These are phyloP conservation scores for Xylocopa sonorina DNA, from an alignment of 1,140 invertebrate genomes.

Conservation along the genomic window DNA sequence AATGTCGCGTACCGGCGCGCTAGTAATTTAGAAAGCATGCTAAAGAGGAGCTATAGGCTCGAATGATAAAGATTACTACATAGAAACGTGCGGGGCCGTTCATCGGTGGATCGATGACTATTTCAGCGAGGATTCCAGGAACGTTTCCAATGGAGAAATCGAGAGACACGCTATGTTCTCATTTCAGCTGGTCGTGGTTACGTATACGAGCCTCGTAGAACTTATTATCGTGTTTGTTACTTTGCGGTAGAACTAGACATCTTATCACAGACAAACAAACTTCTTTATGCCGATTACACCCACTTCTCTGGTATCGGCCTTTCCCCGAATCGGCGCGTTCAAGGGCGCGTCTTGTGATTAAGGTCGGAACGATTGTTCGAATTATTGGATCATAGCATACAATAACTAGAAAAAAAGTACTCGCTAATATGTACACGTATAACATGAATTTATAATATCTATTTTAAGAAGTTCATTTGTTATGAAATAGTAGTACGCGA, in stretches of 20 bases:
- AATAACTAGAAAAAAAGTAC: too few species aligned
- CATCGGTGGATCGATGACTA: constrained; percentile 43
- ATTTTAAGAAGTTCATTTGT: too few species aligned
- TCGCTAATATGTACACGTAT: too few species aligned
- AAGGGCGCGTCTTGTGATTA: constrained; percentile 37
- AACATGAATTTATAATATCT: too few species aligned
- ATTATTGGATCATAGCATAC: too few species aligned
- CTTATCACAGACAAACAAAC: constrained; percentile 50
- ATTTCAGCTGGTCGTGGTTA: constrained; percentile 42
- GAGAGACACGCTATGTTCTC: constrained; percentile 48
- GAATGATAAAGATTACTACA: constrained; percentile 41
- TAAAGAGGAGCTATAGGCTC: constrained; percentile 5
- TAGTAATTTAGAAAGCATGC: constrained; percentile 37
- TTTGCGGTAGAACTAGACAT: constrained; percentile 30
- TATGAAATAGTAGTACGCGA: too few species aligned
- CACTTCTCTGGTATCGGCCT: constrained; percentile 47
- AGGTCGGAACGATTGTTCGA: constrained; percentile 11
- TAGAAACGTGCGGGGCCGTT: constrained; percentile 30
- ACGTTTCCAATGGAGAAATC: constrained; percentile 51
- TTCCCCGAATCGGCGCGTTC: constrained; percentile 35
- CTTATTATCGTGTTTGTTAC: constrained; percentile 51
- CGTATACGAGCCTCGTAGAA: constrained; percentile 43
- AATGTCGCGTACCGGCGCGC: constrained; percentile 7
- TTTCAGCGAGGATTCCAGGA: constrained; percentile 50
- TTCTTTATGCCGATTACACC: constrained; percentile 41